phyloP scores from a whole-genome alignment of 2,113 vertebrate genomes.

The Dipodomys stephensi region DNA sequence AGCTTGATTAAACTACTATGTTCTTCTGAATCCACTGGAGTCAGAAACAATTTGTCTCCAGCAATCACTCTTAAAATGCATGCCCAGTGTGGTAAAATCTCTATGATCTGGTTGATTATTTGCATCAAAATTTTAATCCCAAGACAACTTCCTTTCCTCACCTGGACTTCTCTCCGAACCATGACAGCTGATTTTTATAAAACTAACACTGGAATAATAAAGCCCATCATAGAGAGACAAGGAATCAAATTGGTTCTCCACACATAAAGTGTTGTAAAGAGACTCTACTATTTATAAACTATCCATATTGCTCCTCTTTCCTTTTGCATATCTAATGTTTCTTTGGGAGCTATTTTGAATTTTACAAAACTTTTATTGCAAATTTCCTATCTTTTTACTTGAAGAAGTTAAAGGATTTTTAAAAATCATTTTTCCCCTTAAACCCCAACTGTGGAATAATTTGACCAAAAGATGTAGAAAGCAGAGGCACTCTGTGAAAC shows the following conservation, averaged over 20 bases:
- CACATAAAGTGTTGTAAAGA: not conserved
- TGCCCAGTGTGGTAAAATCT: not conserved
- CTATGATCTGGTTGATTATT: not conserved
- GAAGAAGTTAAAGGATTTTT: not conserved
- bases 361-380: not conserved
- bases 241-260: not conserved
- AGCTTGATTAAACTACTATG: not conserved
- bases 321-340: not conserved
- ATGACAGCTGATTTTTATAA: constrained; percentile 20
- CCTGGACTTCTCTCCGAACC: not conserved
- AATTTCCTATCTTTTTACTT: constrained; percentile 11
- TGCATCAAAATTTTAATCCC: constrained; percentile 38
- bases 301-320: not conserved
- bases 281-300: not conserved
- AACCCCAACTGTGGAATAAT: not conserved
- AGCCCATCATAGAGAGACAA: not conserved
- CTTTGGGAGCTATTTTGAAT: constrained; percentile 8
- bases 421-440: not conserved
- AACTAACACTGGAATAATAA: not conserved
- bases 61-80: constrained; percentile 46
- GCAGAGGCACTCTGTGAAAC: not conserved
- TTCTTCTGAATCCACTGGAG: not conserved
- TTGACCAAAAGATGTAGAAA: not conserved
- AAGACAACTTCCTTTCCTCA: constrained; percentile 38
- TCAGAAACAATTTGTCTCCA: constrained; percentile 20